A percentile compares a stretch with the other conserved stretches of the same genome.
Conservation (phyloP, 2,113 vertebrate species). For the Urocynchramus pylzowi region DNA sequence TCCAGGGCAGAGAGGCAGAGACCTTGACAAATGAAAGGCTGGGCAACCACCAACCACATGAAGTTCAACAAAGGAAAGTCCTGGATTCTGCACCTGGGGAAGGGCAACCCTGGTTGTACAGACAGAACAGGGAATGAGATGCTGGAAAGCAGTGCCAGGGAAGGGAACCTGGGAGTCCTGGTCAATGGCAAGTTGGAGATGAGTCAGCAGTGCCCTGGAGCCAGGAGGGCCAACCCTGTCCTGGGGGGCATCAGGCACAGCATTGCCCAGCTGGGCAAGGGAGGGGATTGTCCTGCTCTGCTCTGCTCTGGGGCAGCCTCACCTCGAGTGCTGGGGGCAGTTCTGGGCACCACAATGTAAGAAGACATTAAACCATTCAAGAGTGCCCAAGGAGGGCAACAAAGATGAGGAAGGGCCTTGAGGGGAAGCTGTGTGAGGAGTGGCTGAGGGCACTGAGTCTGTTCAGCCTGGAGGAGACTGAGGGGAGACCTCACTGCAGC, state of each 20-base stretch:
- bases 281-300: not conserved
- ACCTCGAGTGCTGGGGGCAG: not conserved
- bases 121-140: not conserved
- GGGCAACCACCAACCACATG: not conserved
- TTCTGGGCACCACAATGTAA: not conserved
- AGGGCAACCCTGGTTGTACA: rapidly evolving
- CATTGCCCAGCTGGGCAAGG: not conserved
- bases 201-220: not conserved
- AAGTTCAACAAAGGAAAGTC: not conserved
- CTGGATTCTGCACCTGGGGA: rapidly evolving
- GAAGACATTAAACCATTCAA: not conserved
- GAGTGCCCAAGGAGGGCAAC: not conserved
- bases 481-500: not conserved
- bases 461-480: not conserved
- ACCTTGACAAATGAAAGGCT: not conserved
- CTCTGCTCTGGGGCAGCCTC: not conserved
- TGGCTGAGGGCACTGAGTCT: not conserved
- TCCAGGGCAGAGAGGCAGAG: not conserved
- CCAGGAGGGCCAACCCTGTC: not conserved
- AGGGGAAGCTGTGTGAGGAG: not conserved
- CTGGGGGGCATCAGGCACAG: not conserved
- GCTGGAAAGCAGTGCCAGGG: not conserved
- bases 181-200: rapidly evolving
- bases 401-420: not conserved
- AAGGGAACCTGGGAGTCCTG: rapidly evolving